phyloP scores from a whole-genome alignment of 2,113 vertebrate species.

The Bos indicus region DNA sequence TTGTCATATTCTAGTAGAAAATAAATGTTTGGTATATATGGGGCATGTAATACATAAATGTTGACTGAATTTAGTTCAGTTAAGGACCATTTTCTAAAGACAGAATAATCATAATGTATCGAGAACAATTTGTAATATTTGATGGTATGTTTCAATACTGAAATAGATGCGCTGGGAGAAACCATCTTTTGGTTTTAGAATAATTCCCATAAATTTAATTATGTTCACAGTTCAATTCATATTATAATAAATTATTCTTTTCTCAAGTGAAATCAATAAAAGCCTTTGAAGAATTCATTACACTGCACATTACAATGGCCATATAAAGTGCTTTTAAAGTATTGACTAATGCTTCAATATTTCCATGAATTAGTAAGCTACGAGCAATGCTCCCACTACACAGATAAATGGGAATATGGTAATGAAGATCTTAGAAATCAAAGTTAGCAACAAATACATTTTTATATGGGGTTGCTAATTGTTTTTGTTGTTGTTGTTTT shows the following conservation, averaged over 20 bases:
- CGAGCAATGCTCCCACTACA: neutral
- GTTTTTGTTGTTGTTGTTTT: neutral
- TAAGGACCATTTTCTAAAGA: neutral
- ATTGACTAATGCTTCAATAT: conserved; percentile 9
- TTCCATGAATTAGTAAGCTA: conserved; percentile 32
- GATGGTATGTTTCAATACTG: neutral
- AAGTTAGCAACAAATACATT: neutral
- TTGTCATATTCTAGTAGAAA: neutral
- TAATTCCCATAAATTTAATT: conserved; percentile 29
- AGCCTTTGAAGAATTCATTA: conserved; percentile 20
- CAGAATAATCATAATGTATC: neutral
- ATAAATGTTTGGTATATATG: neutral
- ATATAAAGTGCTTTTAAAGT: conserved; percentile 32
- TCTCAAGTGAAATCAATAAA: conserved; percentile 24
- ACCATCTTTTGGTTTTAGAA: neutral
- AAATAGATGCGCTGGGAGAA: neutral
- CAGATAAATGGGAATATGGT: neutral
- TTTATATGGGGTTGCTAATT: neutral
- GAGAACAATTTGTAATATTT: neutral
- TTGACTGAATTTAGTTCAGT: neutral
- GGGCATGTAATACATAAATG: neutral
- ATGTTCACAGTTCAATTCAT: neutral
- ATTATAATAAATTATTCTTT: conserved; percentile 20
- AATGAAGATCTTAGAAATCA: neutral
- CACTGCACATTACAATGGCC: neutral